Conservation (phyloP, 2,113 vertebrate species). For the Phaethon lepturus region DNA sequence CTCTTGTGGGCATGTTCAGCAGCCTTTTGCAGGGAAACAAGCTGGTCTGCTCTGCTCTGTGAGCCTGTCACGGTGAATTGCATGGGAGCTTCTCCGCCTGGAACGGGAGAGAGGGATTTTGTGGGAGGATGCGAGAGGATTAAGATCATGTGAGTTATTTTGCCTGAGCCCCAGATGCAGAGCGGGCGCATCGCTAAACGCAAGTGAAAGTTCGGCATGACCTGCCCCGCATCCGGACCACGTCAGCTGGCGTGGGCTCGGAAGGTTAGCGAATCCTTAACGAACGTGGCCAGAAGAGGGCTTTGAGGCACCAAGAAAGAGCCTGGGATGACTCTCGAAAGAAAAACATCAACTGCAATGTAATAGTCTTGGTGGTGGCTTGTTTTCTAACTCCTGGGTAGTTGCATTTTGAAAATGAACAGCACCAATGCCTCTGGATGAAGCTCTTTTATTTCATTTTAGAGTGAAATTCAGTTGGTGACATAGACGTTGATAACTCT, state of each 20-base stretch:
- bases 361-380: background rate
- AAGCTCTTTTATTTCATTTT: background rate
- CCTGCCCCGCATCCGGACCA: background rate
- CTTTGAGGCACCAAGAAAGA: conserved; percentile 7
- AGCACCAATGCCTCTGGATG: background rate
- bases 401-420: background rate
- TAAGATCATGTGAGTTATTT: background rate
- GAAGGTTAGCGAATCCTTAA: background rate
- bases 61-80: background rate
- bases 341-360: background rate
- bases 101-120: background rate
- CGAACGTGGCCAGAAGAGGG: conserved; percentile 13
- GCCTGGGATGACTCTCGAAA: background rate
- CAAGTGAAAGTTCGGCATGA: background rate
- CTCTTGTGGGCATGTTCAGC: background rate
- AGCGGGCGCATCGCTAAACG: background rate
- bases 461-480: background rate
- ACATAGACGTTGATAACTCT: background rate
- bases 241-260: background rate
- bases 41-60: background rate
- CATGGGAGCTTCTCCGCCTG: background rate
- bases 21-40: background rate
- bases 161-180: background rate
- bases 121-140: background rate
- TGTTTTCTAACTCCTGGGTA: background rate